Evolutionary conservation across 2,888 invertebrate genomes (phyloP).

Genomic region (Pristionchus exspectatus): DNA sequence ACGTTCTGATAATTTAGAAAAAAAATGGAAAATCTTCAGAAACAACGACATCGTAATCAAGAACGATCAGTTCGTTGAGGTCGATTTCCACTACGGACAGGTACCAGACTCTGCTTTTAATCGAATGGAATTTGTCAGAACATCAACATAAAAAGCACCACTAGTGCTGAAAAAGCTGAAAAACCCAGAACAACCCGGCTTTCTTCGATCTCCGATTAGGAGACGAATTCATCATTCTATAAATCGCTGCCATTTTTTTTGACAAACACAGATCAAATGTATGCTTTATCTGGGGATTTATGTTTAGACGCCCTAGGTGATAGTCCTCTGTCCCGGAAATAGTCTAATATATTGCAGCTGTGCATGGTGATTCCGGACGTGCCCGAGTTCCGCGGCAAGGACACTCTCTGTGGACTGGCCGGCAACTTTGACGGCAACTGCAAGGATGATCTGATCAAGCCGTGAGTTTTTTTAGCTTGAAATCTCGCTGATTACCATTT

Average conservation of each 20-base stretch:
- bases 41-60: conserved; percentile 54
- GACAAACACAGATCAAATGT: too few relatives aligned
- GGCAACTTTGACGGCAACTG: conserved; percentile 71
- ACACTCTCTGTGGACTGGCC: conserved; percentile 70
- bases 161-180: too few relatives aligned
- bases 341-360: conserved; percentile 19
- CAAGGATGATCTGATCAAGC: conserved; percentile 64
- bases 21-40: background rate
- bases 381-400: conserved; percentile 65
- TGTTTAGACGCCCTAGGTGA: too few relatives aligned
- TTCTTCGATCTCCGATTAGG: too few relatives aligned
- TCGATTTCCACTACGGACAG: conserved; percentile 50
- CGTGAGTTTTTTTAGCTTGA: background rate
- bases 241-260: too few relatives aligned
- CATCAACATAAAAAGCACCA: background rate
- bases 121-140: background rate
- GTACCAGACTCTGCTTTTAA: background rate
- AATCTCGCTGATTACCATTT: background rate
- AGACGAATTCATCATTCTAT: too few relatives aligned
- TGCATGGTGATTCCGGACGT: conserved; percentile 68
- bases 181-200: too few relatives aligned
- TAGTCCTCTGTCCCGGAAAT: too few relatives aligned
- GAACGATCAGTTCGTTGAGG: conserved; percentile 57
- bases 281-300: too few relatives aligned
- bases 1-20: background rate